Conservation (phyloP, 2,888 invertebrate genomes). For the Vanessa cardui region DNA sequence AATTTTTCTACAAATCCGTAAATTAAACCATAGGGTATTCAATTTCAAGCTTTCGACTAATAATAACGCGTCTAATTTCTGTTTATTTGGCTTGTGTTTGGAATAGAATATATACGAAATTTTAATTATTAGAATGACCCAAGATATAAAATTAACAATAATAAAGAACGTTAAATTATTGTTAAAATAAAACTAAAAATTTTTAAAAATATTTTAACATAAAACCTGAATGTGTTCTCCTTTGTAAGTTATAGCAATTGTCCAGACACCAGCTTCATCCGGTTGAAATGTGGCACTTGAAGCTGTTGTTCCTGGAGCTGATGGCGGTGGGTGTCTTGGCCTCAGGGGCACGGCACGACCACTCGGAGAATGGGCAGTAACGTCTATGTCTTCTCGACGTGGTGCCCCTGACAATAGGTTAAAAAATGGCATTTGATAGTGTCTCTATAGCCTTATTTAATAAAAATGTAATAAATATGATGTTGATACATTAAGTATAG, state of each 20-base stretch:
- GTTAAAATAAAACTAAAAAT: too few species aligned
- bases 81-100: too few species aligned
- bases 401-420: constrained; percentile 84
- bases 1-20: too few species aligned
- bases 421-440: not conserved
- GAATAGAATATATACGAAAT: too few species aligned
- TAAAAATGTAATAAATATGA: not conserved
- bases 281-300: constrained; percentile 98
- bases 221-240: constrained; percentile 93
- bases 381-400: constrained; percentile 91
- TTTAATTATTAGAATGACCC: too few species aligned
- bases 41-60: too few species aligned
- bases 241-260: constrained; percentile 97
- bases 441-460: not conserved
- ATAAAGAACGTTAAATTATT: not conserved
- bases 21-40: too few species aligned
- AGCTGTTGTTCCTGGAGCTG: constrained; percentile 90
- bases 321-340: constrained; percentile 86
- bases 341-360: constrained; percentile 86
- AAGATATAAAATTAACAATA: too few species aligned
- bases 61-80: too few species aligned
- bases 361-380: constrained; percentile 95
- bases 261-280: constrained; percentile 98
- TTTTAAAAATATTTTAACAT: not conserved
- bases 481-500: too few species aligned